A percentile compares a stretch with the other conserved stretches of the same genome.
Conservation (phyloP, 2,113 vertebrate species). For the Sylvia atricapilla region DNA sequence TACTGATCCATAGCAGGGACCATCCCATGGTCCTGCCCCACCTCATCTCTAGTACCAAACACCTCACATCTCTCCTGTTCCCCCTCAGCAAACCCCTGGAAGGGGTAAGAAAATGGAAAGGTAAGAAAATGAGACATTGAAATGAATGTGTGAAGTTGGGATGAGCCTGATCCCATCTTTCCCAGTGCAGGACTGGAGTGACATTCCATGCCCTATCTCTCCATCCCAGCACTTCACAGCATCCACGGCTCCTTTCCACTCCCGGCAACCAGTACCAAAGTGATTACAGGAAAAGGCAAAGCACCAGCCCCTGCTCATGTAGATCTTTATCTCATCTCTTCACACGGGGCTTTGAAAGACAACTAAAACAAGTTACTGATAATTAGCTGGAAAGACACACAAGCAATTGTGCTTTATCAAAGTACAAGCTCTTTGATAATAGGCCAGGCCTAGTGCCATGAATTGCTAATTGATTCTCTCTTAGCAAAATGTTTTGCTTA, state of each 20-base stretch:
- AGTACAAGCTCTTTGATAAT: constrained; percentile 69
- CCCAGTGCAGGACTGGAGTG: rapidly evolving
- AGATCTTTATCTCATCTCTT: constrained; percentile 38
- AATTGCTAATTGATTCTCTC: constrained; percentile 76
- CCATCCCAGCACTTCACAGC: neutral
- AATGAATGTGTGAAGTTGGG: too few species aligned
- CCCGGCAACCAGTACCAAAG: neutral
- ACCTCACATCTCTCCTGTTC: rapidly evolving
- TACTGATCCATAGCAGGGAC: neutral
- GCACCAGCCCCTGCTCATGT: neutral
- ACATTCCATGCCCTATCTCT: neutral
- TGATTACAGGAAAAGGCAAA: neutral
- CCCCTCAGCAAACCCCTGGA: neutral
- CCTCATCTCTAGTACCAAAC: neutral
- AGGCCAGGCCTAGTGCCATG: constrained; percentile 60
- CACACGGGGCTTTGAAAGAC: constrained; percentile 39
- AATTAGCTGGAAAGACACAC: constrained; percentile 73
- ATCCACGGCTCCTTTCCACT: rapidly evolving
- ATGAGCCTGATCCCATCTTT: neutral
- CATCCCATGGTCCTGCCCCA: neutral
- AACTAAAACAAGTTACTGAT: constrained; percentile 60
- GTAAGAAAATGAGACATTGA: neutral
- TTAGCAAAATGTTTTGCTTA: constrained; percentile 78
- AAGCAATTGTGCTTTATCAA: constrained; percentile 59
- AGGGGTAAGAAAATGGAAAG: too few species aligned